phyloP scores from a whole-genome alignment of 2,113 vertebrate species.

The Oxyruncus cristatus region DNA sequence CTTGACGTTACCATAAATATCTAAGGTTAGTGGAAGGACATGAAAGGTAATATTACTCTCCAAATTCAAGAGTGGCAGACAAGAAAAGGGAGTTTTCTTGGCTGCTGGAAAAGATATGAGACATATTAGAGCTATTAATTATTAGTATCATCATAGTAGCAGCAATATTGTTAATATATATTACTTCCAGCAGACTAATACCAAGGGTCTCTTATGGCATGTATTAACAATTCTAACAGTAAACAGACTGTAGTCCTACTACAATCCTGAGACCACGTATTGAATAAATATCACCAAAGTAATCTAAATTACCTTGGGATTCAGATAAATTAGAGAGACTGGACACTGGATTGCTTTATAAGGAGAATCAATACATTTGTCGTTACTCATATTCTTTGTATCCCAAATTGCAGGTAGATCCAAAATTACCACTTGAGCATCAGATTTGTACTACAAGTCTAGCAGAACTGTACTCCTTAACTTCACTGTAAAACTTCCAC shows the following conservation, averaged over 20 bases:
- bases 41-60: not conserved
- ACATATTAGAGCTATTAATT: not conserved
- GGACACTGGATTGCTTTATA: not conserved
- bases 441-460: not conserved
- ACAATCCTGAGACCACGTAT: accelerated
- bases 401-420: not conserved
- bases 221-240: not conserved
- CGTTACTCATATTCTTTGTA: not conserved
- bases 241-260: not conserved
- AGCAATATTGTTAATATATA: not conserved
- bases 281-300: not conserved
- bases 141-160: not conserved
- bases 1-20: not conserved
- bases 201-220: not conserved
- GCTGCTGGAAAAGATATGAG: not conserved
- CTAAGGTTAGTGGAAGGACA: not conserved
- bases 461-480: not conserved
- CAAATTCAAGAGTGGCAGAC: not conserved
- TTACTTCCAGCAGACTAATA: not conserved
- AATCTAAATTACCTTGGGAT: not conserved
- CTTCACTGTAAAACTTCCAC: not conserved
- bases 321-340: not conserved
- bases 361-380: not conserved
- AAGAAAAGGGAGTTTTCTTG: not conserved
- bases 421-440: not conserved